phyloP scores from a whole-genome alignment of 2,797 vertebrate species.

The Adrianichthys oophorus region DNA sequence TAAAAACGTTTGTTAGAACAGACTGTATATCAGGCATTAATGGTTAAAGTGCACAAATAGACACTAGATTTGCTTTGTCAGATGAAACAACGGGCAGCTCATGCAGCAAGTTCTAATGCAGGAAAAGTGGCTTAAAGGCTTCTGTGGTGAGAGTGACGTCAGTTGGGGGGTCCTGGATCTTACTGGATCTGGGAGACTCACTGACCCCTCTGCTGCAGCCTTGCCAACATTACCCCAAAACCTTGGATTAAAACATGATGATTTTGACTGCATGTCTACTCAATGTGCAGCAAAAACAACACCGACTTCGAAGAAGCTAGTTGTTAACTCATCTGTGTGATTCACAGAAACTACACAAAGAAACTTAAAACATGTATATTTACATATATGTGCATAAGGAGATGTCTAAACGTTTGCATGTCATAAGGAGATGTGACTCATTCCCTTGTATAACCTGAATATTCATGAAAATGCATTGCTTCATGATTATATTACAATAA shows the following conservation, averaged over 20 bases:
- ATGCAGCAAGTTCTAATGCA: constrained; percentile 43
- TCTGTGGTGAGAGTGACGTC: constrained; percentile 46
- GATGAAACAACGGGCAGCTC: constrained; percentile 56
- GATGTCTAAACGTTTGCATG: constrained; percentile 61
- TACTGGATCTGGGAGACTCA: constrained; percentile 32
- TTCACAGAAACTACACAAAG: constrained; percentile 27
- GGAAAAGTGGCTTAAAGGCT: constrained; percentile 47
- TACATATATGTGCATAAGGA: constrained; percentile 57
- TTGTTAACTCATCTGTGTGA: constrained; percentile 22
- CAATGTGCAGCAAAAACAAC: constrained; percentile 42
- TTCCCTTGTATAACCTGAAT: constrained; percentile 60
- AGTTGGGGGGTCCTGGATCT: constrained; percentile 16
- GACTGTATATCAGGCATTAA: constrained; percentile 60
- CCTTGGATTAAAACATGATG: constrained; percentile 16
- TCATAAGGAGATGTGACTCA: constrained; percentile 49
- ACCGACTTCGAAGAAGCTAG: background rate
- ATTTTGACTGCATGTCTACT: constrained; percentile 43
- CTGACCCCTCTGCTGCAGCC: constrained; percentile 23
- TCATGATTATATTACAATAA: constrained; percentile 39
- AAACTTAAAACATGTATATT: constrained; percentile 6
- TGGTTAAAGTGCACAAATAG: constrained; percentile 75
- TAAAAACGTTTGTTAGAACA: constrained; percentile 41
- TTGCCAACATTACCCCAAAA: constrained; percentile 13
- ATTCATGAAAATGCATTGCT: constrained; percentile 47
- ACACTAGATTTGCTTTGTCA: constrained; percentile 59